phyloP scores from a whole-genome alignment of 2,888 invertebrate genomes.

The Papilio gigon region DNA sequence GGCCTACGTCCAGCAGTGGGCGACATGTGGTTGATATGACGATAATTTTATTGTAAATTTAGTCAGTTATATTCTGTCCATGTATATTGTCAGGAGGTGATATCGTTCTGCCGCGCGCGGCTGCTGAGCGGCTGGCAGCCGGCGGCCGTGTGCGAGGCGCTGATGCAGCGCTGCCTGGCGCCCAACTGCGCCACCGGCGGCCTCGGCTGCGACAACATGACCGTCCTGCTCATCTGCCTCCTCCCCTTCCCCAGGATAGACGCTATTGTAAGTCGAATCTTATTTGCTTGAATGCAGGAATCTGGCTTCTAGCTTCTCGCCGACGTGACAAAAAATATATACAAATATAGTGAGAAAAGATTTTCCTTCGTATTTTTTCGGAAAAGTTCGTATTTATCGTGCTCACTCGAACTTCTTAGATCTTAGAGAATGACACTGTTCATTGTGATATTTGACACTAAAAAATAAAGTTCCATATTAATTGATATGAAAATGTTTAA shows the following conservation, averaged over 20 bases:
- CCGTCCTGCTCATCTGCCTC: conserved; percentile 94
- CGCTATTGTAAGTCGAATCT: conserved; percentile 53
- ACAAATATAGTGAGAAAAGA: too few species aligned
- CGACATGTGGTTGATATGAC: too few species aligned
- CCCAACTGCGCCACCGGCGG: conserved; percentile 99
- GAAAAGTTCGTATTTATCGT: too few species aligned
- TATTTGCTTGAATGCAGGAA: background rate
- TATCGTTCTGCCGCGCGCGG: conserved; percentile 93
- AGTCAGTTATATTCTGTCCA: background rate
- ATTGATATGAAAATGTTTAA: too few species aligned
- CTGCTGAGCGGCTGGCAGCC: conserved; percentile 93
- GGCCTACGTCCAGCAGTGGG: too few species aligned
- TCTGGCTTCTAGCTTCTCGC: too few species aligned
- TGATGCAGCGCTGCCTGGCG: conserved; percentile 97
- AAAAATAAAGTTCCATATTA: too few species aligned
- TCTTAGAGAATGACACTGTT: too few species aligned
- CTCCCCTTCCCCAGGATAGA: conserved; percentile 66
- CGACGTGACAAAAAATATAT: too few species aligned
- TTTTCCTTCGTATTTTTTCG: too few species aligned
- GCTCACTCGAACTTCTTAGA: too few species aligned
- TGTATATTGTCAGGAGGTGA: conserved; percentile 86
- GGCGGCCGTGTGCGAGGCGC: conserved; percentile 96
- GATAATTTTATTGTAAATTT: conserved; percentile 37
- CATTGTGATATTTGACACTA: too few species aligned
- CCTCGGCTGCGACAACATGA: conserved; percentile 99